A percentile compares a stretch with the other conserved stretches of the same genome.
phyloP scores from a whole-genome alignment of 92 coral and sea anemone species.

The Micromussa lordhowensis region DNA sequence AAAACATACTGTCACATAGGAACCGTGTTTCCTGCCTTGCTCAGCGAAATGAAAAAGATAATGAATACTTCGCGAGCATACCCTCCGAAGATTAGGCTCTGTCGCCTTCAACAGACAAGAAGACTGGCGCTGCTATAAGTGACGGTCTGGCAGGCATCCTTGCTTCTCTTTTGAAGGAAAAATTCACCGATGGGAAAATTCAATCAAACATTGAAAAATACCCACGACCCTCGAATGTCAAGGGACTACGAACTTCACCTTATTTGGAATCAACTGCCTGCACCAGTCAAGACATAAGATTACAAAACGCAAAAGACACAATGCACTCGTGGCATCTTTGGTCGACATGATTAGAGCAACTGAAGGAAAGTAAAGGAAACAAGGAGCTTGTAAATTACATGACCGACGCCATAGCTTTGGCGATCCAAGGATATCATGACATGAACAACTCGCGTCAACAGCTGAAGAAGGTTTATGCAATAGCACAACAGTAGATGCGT shows the following conservation, averaged over 20 bases:
- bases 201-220: slow-evolving; percentile 51
- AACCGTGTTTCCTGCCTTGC: no score
- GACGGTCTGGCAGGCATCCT: slow-evolving; percentile 62
- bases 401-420: slow-evolving; percentile 38
- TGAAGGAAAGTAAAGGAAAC: slow-evolving; percentile 21
- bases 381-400: slow-evolving; percentile 24
- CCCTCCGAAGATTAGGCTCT: no score
- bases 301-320: slow-evolving; percentile 65
- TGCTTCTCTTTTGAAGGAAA: slow-evolving; percentile 51
- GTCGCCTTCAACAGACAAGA: neutral
- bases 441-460: slow-evolving; percentile 28
- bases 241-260: slow-evolving; percentile 39
- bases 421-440: slow-evolving; percentile 38
- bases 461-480: neutral
- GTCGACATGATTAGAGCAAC: slow-evolving; percentile 53
- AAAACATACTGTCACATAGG: no score
- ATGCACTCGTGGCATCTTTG: slow-evolving; percentile 55
- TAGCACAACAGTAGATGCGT: neutral
- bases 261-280: slow-evolving; percentile 62
- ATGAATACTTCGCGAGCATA: no score
- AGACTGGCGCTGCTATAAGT: slow-evolving; percentile 56
- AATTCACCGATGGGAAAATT: slow-evolving; percentile 53
- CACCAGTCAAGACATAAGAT: slow-evolving; percentile 44
- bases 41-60: no score
- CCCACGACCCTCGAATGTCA: slow-evolving; percentile 55